These are phyloP conservation scores for Felis catus DNA, from an alignment of 2,113 vertebrate genomes.

Conservation along the genomic window DNA sequence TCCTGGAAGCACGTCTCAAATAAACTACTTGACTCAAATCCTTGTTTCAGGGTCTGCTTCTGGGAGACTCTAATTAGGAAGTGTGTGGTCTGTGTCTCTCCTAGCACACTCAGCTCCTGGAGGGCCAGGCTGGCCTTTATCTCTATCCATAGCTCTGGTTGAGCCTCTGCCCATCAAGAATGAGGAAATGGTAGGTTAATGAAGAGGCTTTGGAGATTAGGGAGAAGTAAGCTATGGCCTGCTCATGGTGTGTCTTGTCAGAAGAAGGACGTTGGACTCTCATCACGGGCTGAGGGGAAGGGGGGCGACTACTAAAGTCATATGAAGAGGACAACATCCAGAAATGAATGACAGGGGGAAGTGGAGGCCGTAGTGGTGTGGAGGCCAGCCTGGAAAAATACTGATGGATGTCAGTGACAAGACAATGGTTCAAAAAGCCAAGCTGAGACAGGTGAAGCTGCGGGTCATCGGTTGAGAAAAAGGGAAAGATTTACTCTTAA, in stretches of 20 bases:
- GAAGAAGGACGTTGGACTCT: neutral
- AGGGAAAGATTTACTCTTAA: neutral
- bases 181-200: neutral
- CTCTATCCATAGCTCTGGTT: neutral
- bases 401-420: neutral
- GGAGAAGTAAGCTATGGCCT: neutral
- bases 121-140: neutral
- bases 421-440: neutral
- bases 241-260: neutral
- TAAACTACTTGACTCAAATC: neutral
- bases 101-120: neutral
- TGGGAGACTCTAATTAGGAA: neutral
- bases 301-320: neutral
- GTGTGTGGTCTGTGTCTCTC: neutral
- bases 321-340: neutral
- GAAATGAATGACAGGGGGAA: neutral
- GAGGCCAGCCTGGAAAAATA: neutral
- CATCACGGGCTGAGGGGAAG: neutral
- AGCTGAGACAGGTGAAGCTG: neutral
- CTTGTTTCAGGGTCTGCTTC: neutral
- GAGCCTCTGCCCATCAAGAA: neutral
- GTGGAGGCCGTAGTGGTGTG: neutral
- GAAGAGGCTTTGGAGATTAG: neutral
- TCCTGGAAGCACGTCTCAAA: neutral
- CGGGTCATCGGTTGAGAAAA: neutral